These are phyloP conservation scores for Podotricha telesiphe DNA, from an alignment of 2,888 invertebrate species.

Conservation along the genomic window DNA sequence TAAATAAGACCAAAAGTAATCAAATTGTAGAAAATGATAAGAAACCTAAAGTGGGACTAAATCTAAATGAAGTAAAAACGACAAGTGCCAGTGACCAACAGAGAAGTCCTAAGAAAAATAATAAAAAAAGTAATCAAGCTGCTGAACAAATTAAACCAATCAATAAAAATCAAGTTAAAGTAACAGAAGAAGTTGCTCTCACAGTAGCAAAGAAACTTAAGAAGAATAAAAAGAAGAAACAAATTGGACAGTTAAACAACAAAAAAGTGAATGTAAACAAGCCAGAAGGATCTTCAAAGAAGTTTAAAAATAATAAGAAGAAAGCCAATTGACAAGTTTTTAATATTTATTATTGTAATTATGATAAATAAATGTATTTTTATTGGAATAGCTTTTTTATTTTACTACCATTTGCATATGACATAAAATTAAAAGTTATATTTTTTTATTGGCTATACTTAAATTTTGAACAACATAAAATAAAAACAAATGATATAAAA, in stretches of 20 bases:
- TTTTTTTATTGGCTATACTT: neutral
- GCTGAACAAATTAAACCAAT: constrained; percentile 30
- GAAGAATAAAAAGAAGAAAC: constrained; percentile 66
- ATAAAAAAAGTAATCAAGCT: constrained; percentile 46
- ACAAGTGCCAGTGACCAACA: constrained; percentile 33
- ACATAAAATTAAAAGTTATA: neutral
- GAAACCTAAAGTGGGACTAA: constrained; percentile 3
- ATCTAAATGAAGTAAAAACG: constrained; percentile 4
- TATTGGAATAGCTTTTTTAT: constrained; percentile 12
- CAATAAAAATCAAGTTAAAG: constrained; percentile 46
- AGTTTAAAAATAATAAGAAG: constrained; percentile 45
- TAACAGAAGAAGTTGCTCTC: constrained; percentile 60
- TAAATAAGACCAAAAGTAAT: neutral
- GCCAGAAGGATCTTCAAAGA: constrained; percentile 39
- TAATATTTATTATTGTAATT: constrained; percentile 32
- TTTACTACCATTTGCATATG: neutral
- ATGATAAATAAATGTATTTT: constrained; percentile 35
- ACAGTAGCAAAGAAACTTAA: constrained; percentile 66
- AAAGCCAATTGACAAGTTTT: constrained; percentile 29
- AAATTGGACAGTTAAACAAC: constrained; percentile 64
- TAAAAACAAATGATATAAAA: no score
- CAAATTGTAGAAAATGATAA: neutral
- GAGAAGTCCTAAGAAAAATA: constrained; percentile 49
- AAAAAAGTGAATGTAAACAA: constrained; percentile 50
- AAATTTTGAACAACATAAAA: no score